phyloP scores from a whole-genome alignment of 2,797 vertebrate genomes.

The Falco naumanni region DNA sequence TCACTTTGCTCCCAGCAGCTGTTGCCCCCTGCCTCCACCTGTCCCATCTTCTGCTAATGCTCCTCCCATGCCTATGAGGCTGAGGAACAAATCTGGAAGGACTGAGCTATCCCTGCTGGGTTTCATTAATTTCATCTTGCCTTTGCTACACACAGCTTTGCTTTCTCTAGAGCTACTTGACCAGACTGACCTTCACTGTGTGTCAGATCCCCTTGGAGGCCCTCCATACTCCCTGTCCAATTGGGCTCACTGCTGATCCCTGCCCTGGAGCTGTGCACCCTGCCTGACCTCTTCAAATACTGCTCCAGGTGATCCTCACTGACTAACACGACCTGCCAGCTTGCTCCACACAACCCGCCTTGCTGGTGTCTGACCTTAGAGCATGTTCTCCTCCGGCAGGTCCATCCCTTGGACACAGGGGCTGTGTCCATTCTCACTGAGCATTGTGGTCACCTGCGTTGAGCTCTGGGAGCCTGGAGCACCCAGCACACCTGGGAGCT shows the following conservation, averaged over 20 bases:
- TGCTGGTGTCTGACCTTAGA: background rate
- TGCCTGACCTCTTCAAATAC: background rate
- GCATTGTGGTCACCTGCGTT: rapidly evolving
- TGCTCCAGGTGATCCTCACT: background rate
- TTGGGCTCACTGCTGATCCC: background rate
- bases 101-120: conserved; percentile 16
- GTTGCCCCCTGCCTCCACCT: background rate
- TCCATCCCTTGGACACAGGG: background rate
- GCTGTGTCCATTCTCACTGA: background rate
- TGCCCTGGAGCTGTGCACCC: background rate
- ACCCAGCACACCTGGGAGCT: background rate
- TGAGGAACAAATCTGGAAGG: conserved; percentile 4
- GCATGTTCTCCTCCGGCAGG: background rate
- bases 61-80: background rate
- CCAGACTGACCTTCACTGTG: background rate
- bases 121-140: conserved; percentile 40
- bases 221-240: background rate
- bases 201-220: background rate
- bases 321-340: background rate
- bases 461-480: background rate
- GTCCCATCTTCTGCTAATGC: conserved; percentile 19
- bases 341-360: background rate
- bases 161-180: conserved; percentile 11
- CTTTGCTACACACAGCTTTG: background rate
- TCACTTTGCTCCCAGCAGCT: background rate